These are phyloP conservation scores for Elgaria multicarinata DNA, from an alignment of 2,113 vertebrate genomes.

Conservation along the genomic window DNA sequence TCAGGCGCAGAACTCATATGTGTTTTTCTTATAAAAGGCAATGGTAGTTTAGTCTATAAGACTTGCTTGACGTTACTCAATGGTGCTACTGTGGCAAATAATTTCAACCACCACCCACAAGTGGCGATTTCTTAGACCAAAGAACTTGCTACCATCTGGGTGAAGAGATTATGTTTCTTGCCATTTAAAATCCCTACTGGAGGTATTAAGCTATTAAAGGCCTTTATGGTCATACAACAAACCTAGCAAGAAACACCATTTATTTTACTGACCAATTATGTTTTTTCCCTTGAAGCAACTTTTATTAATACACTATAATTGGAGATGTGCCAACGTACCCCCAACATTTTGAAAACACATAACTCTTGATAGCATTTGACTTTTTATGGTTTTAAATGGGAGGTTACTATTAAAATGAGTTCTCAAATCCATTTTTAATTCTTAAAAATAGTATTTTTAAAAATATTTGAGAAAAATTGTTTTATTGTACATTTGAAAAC, in stretches of 20 bases:
- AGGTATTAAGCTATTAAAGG: background rate
- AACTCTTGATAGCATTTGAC: background rate
- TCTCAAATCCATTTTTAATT: background rate
- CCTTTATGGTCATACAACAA: background rate
- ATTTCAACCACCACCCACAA: background rate
- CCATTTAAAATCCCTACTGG: background rate
- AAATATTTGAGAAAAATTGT: too few species aligned
- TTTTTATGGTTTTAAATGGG: background rate
- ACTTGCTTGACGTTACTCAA: background rate
- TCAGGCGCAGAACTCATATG: too few species aligned
- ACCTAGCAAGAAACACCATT: background rate
- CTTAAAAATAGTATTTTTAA: background rate
- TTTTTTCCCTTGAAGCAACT: background rate
- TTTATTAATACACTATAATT: background rate
- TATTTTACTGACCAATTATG: rapidly evolving
- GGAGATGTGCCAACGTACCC: background rate
- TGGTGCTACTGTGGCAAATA: background rate
- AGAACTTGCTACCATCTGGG: rapidly evolving
- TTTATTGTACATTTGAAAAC: background rate
- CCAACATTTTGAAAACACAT: background rate
- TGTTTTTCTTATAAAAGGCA: too few species aligned
- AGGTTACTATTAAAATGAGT: background rate
- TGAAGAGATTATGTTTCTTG: background rate
- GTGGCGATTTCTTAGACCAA: background rate
- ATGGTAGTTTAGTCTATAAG: too few species aligned